Evolutionary conservation across 2,797 vertebrate species (phyloP).

Genomic region (Xyrichtys novacula): DNA sequence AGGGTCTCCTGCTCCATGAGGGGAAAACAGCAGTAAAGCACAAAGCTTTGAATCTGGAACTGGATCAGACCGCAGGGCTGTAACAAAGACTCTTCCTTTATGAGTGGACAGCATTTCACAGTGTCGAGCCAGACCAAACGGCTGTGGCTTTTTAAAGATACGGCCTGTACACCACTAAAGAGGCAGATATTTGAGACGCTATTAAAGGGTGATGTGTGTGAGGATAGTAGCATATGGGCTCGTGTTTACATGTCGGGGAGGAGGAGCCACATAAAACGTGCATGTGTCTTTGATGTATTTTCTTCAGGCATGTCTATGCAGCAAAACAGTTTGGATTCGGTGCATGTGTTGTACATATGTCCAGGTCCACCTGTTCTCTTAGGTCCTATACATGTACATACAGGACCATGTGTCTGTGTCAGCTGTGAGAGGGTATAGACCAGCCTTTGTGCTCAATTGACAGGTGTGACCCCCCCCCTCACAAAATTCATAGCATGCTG

Average conservation of each 20-base stretch:
- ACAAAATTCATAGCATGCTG: constrained; percentile 43
- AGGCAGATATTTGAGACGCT: constrained; percentile 11
- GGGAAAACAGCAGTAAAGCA: constrained; percentile 72
- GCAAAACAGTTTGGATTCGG: background rate
- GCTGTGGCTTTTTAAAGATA: constrained; percentile 20
- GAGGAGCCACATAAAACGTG: constrained; percentile 30
- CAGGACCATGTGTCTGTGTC: constrained; percentile 69
- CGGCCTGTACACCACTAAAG: constrained; percentile 14
- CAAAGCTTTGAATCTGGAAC: constrained; percentile 79
- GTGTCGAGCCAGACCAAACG: constrained; percentile 33
- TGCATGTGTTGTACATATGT: constrained; percentile 46
- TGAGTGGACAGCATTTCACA: constrained; percentile 43
- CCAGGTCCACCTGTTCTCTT: constrained; percentile 64
- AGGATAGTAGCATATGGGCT: constrained; percentile 3
- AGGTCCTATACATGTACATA: constrained; percentile 42
- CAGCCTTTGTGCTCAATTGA: constrained; percentile 74
- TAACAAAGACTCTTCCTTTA: constrained; percentile 76
- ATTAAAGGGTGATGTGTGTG: constrained; percentile 9
- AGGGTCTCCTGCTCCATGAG: constrained; percentile 44
- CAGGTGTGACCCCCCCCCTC: constrained; percentile 74
- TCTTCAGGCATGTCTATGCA: constrained; percentile 8
- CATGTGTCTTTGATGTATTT: constrained; percentile 26
- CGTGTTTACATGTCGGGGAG: constrained; percentile 34
- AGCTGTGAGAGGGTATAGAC: constrained; percentile 69
- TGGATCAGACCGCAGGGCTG: constrained; percentile 64